These are phyloP conservation scores for Pteromalus puparum DNA, from an alignment of 1,140 invertebrate species.

Conservation along the genomic window DNA sequence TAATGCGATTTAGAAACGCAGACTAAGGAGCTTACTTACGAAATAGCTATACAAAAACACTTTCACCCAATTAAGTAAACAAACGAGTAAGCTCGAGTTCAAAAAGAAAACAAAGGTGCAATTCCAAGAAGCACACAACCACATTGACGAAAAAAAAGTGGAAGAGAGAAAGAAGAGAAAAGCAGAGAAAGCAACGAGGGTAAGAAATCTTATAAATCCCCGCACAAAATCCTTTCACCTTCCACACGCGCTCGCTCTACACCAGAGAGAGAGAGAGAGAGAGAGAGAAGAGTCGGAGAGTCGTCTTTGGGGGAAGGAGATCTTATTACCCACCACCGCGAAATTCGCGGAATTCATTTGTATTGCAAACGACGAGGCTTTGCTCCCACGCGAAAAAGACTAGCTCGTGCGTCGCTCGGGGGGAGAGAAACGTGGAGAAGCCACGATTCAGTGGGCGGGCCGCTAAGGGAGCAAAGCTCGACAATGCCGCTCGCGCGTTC, in stretches of 20 bases:
- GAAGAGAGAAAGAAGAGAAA: neutral
- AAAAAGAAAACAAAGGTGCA: no score
- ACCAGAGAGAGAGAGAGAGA: no score
- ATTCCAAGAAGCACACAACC: neutral
- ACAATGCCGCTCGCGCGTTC: neutral
- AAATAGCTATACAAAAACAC: no score
- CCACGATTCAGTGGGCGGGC: constrained; percentile 42
- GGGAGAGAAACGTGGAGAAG: constrained; percentile 8
- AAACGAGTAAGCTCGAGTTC: no score
- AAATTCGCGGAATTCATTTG: constrained; percentile 52
- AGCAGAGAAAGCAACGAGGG: neutral
- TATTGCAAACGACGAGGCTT: constrained; percentile 52
- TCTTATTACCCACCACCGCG: constrained; percentile 33
- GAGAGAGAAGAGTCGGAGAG: neutral
- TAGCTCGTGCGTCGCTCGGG: constrained; percentile 23
- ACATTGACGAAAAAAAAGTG: neutral
- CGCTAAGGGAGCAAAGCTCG: constrained; percentile 41
- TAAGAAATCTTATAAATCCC: constrained; percentile 18
- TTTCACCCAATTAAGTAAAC: no score
- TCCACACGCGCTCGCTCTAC: neutral
- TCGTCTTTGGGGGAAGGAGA: neutral
- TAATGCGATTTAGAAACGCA: no score
- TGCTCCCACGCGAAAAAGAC: constrained; percentile 44
- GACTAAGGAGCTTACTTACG: no score
- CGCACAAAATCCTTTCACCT: constrained; percentile 29